Percentiles rank a stretch among this genome's conserved stretches.
Conservation (phyloP, 2,888 invertebrate species). For the Lissonota sp. region DNA sequence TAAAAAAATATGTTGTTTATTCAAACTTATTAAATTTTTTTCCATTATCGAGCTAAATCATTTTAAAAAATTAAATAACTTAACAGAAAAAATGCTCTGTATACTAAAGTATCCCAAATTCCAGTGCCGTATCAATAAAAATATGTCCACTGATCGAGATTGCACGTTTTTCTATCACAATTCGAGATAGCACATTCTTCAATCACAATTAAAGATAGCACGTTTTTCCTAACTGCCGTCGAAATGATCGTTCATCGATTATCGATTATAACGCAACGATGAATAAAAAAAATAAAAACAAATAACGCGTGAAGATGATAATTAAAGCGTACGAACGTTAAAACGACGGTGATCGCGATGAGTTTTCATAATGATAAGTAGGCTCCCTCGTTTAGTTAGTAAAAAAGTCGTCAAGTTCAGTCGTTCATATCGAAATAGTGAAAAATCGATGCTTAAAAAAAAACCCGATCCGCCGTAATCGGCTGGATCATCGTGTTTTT, state of each 20-base stretch:
- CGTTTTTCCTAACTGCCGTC: no score
- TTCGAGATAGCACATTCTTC: no score
- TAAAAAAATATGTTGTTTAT: no score
- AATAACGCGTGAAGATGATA: slow-evolving; percentile 10
- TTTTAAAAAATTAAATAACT: no score
- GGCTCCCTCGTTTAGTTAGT: neutral
- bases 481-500: slow-evolving; percentile 5
- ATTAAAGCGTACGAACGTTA: slow-evolving; percentile 4
- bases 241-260: slow-evolving; percentile 10
- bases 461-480: slow-evolving; percentile 1
- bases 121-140: no score
- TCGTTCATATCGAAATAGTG: slow-evolving; percentile 39
- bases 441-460: slow-evolving; percentile 38
- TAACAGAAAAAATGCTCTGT: no score
- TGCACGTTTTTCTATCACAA: no score
- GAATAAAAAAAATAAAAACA: neutral
- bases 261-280: neutral
- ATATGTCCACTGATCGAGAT: no score
- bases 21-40: no score
- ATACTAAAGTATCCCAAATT: no score
- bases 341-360: neutral
- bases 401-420: slow-evolving; percentile 50
- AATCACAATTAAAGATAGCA: no score
- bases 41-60: no score
- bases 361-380: neutral